A percentile compares a stretch with the other conserved stretches of the same genome.
Evolutionary conservation across 1,140 invertebrate species (phyloP).

Genomic region (Drosophila aff.): DNA sequence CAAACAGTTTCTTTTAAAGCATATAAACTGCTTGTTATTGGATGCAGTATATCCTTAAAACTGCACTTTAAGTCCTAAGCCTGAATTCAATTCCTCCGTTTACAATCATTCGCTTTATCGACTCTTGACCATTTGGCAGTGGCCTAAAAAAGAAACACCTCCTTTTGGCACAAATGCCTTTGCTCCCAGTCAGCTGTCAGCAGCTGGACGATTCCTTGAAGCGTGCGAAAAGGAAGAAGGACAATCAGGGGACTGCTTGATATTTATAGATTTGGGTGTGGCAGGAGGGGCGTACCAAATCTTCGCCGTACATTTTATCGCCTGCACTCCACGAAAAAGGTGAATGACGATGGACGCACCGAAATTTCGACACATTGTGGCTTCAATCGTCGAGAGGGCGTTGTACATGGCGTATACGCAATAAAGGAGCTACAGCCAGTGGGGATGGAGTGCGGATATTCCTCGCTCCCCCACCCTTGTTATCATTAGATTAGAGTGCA

Average conservation of each 20-base stretch:
- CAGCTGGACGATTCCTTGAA: constrained; percentile 48
- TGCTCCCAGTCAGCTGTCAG: constrained; percentile 28
- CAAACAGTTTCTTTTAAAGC: too few relatives aligned
- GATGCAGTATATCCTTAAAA: background rate
- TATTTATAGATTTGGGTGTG: constrained; percentile 1
- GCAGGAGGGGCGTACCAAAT: background rate
- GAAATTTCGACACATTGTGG: constrained; percentile 61
- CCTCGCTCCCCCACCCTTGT: constrained; percentile 54
- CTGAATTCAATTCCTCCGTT: background rate
- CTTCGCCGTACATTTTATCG: constrained; percentile 42
- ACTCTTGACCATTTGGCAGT: constrained; percentile 25
- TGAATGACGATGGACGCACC: constrained; percentile 41
- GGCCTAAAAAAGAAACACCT: constrained; percentile 5
- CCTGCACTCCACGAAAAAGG: constrained; percentile 36
- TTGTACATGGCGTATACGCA: constrained; percentile 64
- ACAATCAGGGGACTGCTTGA: constrained; percentile 4
- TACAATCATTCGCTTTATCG: constrained; percentile 12
- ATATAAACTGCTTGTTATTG: too few relatives aligned
- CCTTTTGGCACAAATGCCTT: background rate
- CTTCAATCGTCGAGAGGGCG: constrained; percentile 16
- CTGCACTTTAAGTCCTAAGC: background rate
- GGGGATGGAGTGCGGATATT: constrained; percentile 6
- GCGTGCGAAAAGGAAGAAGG: constrained; percentile 6
- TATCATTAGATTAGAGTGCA: constrained; percentile 81
- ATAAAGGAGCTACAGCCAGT: constrained; percentile 42